Base-by-base conservation (phyloP, 2,888 invertebrate species). In the Drosophila multiciliata region DNA sequence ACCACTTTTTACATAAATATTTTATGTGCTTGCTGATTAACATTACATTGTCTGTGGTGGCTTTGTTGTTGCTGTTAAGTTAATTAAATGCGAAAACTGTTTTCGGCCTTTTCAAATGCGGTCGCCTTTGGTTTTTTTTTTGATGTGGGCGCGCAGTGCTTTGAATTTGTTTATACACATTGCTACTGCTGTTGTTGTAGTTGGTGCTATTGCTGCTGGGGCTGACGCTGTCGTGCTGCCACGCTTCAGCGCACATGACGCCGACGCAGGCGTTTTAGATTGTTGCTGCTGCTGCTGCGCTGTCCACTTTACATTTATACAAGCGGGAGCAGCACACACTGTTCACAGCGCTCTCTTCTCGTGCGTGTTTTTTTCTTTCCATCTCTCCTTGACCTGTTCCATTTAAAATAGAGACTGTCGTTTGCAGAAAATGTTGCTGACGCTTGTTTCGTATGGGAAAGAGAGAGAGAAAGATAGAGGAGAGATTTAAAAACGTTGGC, bases 71-170 rank as follows among this genome's bases (percentile, higher is more conserved):
- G 57, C 58, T 73, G 72, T 66, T 59, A 36, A 70, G 75, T 87
- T 87, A 87, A 87, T 89, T 89, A 87, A 89, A 87, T 82, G 87
- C 72, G 79, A 76, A 85, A 84, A 78, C 82, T 65, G 65, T 81
- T 86, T 81, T 72, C 57, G 76, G 63, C 66, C 67, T 73, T 86
- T 88, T 76, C 23, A 78, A 82, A 83, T 78, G 78, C 74, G 67
- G 71, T 53, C 45, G 70, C 63, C 58, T 67, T 66, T 58, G 61
- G 36, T n/a, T 17, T 29, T 77, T 83, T 87, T 67, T 23, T 23
- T 23, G 1, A 87, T 85, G 85, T 85, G 85, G 85, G 87, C 85
- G 85, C 86, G 62, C 81, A 79, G 48, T 76, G 79, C 72, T 79
- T 81, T 85, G 75, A 81, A 87, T 85, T 83, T 87, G 85, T 86